These are phyloP conservation scores for Tor tambroides DNA, from an alignment of 2,113 vertebrate genomes.

Conservation along the genomic window DNA sequence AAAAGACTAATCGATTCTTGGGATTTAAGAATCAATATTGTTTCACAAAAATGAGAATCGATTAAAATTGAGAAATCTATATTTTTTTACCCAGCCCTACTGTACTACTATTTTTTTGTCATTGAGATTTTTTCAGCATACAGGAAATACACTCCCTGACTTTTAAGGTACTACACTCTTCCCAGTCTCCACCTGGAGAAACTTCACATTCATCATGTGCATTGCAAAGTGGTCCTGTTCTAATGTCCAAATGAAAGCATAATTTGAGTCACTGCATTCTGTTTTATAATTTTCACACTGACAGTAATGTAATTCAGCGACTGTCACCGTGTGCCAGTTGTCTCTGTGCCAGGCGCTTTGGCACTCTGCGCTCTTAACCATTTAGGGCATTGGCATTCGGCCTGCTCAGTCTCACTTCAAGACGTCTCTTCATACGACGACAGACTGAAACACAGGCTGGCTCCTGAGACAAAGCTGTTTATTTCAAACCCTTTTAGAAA, in stretches of 20 bases:
- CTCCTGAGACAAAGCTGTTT: conserved; percentile 56
- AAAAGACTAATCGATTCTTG: too few relatives aligned
- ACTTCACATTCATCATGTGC: conserved; percentile 58
- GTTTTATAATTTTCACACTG: conserved; percentile 69
- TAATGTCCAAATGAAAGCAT: conserved; percentile 64
- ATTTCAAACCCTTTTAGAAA: conserved; percentile 52
- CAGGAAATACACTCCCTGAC: background rate
- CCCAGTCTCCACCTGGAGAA: background rate
- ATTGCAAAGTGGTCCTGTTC: conserved; percentile 59
- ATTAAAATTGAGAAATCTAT: background rate
- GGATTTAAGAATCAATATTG: too few relatives aligned
- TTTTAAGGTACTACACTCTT: background rate
- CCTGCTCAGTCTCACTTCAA: conserved; percentile 64
- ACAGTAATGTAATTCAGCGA: conserved; percentile 72
- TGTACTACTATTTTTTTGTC: background rate
- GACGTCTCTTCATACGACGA: conserved; percentile 44
- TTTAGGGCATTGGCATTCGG: conserved; percentile 73
- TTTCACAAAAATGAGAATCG: too few relatives aligned
- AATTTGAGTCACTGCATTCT: conserved; percentile 63
- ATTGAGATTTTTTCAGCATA: background rate
- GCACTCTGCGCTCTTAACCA: conserved; percentile 72
- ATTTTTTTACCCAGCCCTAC: too few relatives aligned
- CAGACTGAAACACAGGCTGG: conserved; percentile 43
- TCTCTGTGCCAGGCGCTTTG: conserved; percentile 72
- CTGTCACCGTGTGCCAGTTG: conserved; percentile 69